Evolutionary conservation across 2,888 invertebrate genomes (phyloP), one percentile per base, ranked within the genome.

Genomic region (Euzetes globulus): DNA sequence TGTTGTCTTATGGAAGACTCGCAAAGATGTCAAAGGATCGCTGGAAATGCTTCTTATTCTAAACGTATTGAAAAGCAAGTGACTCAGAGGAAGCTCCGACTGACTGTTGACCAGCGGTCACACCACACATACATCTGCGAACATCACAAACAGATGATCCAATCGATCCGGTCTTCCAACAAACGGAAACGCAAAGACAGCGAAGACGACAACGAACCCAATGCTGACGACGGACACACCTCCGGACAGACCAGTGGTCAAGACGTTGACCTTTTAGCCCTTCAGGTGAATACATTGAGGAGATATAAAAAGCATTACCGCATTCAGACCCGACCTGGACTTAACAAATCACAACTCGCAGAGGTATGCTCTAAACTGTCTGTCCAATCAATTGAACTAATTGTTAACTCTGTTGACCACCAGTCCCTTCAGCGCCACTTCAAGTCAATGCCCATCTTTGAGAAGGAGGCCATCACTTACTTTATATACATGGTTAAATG

Each of bases 401-500:
- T n/a, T 52, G 13, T 19, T 19, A 9, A n/a, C n/a, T 52, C 74
- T 78, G 77, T 81, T 80, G 82, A 78, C 77, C 11, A 2, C 7
- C 50, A 96, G 96, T 89, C 91, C 73, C 87, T 97, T 73, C 91
- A 92, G 86, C 91, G 94, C 82, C 97, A 97, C 84, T 97, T 85
- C 92, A 92, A 84, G 90, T 93, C 76, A 29, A 91, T 97, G 83
- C 93, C 92, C 55, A 92, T 97, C 17, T 90, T 90, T 80, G 96
- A 97, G 83, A 97, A 95, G 82, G 96, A 97, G 83, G 91, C 92
- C 70, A 86, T 96, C 77, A 92, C 95, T 71, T 94, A 91, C 82
- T 97, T 97, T 82, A 93, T 97, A 80, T 96, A 95, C 82, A 94
- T 92, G 86, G 93, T 96, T 4, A 96, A 95, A 85, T 92, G 92